Percentiles rank a stretch among this genome's conserved stretches.
Evolutionary conservation across 2,113 vertebrate genomes (phyloP).

Genomic region (Stomatorhinus ivindoensis): DNA sequence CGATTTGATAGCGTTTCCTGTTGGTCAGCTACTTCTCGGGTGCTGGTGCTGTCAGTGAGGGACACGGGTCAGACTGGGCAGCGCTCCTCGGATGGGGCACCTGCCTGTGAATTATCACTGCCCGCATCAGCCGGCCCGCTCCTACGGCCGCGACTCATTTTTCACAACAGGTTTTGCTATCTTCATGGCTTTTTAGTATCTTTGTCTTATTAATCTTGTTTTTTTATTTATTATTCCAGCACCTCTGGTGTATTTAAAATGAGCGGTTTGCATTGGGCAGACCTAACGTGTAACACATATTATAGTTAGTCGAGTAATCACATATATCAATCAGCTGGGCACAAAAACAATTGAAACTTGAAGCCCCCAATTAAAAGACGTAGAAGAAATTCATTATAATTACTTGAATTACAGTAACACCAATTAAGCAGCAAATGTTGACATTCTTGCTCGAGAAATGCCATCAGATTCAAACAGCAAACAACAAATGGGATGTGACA

Average conservation of each 20-base stretch:
- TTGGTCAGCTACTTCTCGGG: not conserved
- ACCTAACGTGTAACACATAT: not conserved
- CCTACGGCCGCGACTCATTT: not conserved
- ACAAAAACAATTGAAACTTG: not conserved
- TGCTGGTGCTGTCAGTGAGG: not conserved
- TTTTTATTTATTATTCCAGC: not conserved
- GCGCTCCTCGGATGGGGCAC: not conserved
- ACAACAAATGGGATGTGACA: not conserved
- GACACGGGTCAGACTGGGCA: not conserved
- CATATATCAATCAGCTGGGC: not conserved
- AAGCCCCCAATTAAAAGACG: conserved; percentile 57
- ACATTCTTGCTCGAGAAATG: not conserved
- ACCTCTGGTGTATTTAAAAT: not conserved
- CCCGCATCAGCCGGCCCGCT: not conserved
- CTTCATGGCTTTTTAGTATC: not conserved
- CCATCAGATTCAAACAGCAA: not conserved
- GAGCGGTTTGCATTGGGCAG: not conserved
- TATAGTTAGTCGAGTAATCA: not conserved
- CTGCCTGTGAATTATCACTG: not conserved
- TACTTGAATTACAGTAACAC: conserved; percentile 28
- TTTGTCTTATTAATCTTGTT: not conserved
- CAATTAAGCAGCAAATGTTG: conserved; percentile 29
- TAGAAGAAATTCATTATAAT: conserved; percentile 36
- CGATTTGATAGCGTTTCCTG: not conserved
- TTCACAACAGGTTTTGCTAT: conserved; percentile 3